Conservation (phyloP, 2,113 vertebrate genomes). For the Onychostruthus taczanowskii region DNA sequence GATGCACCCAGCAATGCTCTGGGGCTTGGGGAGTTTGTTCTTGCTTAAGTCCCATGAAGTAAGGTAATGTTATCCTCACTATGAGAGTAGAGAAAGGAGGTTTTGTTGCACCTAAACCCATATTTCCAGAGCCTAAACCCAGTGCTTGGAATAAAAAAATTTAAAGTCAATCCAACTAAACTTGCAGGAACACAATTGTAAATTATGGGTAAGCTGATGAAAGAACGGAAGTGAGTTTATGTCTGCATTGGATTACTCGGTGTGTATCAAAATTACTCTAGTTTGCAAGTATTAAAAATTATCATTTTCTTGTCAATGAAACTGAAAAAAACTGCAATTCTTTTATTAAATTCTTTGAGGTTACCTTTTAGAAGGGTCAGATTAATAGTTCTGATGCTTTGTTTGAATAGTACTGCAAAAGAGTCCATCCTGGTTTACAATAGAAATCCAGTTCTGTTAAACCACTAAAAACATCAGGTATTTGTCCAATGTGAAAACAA, state of each 20-base stretch:
- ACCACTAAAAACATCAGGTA: neutral
- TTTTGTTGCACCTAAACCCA: neutral
- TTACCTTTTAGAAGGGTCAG: neutral
- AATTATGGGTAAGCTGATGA: neutral
- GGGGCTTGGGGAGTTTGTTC: neutral
- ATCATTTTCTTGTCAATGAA: neutral
- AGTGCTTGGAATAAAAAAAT: neutral
- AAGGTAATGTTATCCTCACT: neutral
- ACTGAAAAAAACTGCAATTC: neutral
- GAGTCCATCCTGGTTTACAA: neutral
- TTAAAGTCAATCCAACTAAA: neutral
- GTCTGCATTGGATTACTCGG: neutral
- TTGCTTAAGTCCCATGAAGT: neutral
- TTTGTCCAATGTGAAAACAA: neutral
- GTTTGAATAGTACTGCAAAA: neutral
- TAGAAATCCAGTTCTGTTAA: neutral
- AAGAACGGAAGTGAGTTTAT: neutral
- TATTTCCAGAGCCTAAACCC: neutral
- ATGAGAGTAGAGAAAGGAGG: neutral
- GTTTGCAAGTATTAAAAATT: neutral
- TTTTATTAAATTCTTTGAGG: neutral
- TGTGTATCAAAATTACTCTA: neutral
- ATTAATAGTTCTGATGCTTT: neutral
- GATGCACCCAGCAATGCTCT: neutral
- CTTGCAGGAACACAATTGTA: neutral